Evolutionary conservation across 2,888 invertebrate genomes (phyloP), one percentile per base, ranked within the genome.

Genomic region (Dorcus hopei): DNA sequence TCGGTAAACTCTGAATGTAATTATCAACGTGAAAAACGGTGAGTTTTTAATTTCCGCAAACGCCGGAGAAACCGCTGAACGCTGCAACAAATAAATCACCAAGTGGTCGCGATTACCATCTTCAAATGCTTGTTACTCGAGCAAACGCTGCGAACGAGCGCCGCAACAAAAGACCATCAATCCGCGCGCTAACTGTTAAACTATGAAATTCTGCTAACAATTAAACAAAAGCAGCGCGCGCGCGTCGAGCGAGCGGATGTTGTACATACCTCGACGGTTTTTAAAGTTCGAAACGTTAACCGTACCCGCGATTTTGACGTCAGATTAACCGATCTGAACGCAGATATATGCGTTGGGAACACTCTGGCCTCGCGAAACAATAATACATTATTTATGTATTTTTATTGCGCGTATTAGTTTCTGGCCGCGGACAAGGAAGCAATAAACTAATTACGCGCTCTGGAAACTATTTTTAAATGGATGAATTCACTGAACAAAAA

Each of bases 61-160:
- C 26, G 26, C 6, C n/a, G 38, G 11, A 9, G 11, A n/a, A 16
- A 45, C 33, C 14, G 16, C 52, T 57, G 54, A 54, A 61, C 56
- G 55, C 58, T 41, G 26, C 26, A 33, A 33, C 26, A 33, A 33
- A 33, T 33, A 33, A 33, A 33, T 33, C 26, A 33, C 26, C 26
- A 33, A 7, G 26, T 33, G 26, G 26, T 33, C 26, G 26, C 26
- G 26, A 33, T 33, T 33, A 33, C 26, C 26, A 33, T 33, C 26
- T 33, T 41, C 14, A 41, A 41, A 41, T 7, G n/a, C 14, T 41
- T 11, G 41, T 41, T 41, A 41, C 14, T 41, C n/a, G n/a, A 11
- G n/a, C 14, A 41, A 41, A 11, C 14, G 41, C 11, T 41, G 41
- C 14, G 41, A 41, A 41, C n/a, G 5, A n/a, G 41, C 41, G n/a